Evolutionary conservation across 2,113 vertebrate species (phyloP), one percentile per base, ranked within the genome.

Genomic region (Mionectes macconnelli): DNA sequence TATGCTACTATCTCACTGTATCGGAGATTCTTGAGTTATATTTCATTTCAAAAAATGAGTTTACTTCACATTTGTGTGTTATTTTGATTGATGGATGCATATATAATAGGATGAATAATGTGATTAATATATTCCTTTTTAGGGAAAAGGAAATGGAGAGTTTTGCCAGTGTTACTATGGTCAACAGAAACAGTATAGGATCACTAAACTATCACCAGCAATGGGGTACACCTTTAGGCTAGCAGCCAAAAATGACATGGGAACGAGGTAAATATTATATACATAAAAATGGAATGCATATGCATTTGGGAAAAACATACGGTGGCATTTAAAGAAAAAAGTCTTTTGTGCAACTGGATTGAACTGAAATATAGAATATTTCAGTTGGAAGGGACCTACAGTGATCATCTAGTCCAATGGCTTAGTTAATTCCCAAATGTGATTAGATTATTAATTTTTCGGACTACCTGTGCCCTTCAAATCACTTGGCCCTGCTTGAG

Each of bases 221-320:
- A 99, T 98, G 94, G 98, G 98, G 98, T 99, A 99, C 98, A 99
- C 98, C 92, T 99, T 99, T 98, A 98, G 99, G 89, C 97, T 99
- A 55, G 98, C 99, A 79, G 99, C 99, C 97, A 99, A 99, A 99
- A 99, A 99, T 88, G 99, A 99, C 95, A 97, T 99, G 98, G 99
- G 99, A 90, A 96, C 97, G 96, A 99, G 99, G 99, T 99, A 98
- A 97, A 89, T 90, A 4, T 42, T 72, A 18, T 42, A 33, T 79
- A 70, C 49, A 20, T 73, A 84, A 94, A 64, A 88, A 22, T 24
- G 39, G 47, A 88, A 56, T 72, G 39, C 24, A 37, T 84, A 37
- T 86, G 24, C 62, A 40, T 78, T 82, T 63, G 62, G 70, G 35
- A 63, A 67, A 60, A 76, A 28, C 22, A 18, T 47, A 28, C 25